phyloP scores from a whole-genome alignment of 1,140 invertebrate species.

The Drosophila micromelanica region DNA sequence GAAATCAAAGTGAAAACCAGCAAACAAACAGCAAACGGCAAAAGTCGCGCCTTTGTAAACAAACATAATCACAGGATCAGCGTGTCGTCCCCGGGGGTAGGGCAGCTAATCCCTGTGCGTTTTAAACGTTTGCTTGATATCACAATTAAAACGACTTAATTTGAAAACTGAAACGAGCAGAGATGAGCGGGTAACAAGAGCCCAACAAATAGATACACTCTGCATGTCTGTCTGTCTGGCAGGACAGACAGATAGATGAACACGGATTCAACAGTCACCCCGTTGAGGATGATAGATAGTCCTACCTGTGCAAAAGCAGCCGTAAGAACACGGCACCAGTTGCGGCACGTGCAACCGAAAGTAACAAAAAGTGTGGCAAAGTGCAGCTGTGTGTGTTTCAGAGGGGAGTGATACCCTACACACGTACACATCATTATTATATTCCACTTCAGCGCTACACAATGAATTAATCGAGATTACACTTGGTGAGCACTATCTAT shows the following conservation, averaged over 20 bases:
- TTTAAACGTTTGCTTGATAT: conserved; percentile 82
- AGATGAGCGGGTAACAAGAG: conserved; percentile 39
- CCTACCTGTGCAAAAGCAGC: conserved; percentile 56
- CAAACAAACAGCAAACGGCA: conserved; percentile 65
- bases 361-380: conserved; percentile 73
- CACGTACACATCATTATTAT: conserved; percentile 76
- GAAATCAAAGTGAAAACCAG: conserved; percentile 65
- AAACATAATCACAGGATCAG: conserved; percentile 79
- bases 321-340: conserved; percentile 32
- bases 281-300: conserved; percentile 48
- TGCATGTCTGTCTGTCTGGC: conserved; percentile 6
- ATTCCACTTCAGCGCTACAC: conserved; percentile 78
- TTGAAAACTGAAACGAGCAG: conserved; percentile 71
- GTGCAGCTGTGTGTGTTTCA: conserved; percentile 67
- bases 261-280: conserved; percentile 44
- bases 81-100: conserved; percentile 34
- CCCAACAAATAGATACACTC: conserved; percentile 8
- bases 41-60: conserved; percentile 80
- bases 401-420: conserved; percentile 34
- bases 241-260: conserved; percentile 9
- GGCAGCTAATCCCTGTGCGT: conserved; percentile 56
- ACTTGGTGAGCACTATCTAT: conserved; percentile 73
- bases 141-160: conserved; percentile 83
- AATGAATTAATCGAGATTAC: conserved; percentile 82
- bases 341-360: conserved; percentile 65